A percentile compares a stretch with the other conserved stretches of the same genome.
phyloP scores from a whole-genome alignment of 2,888 invertebrate genomes.

The Petrophora chlorosata region DNA sequence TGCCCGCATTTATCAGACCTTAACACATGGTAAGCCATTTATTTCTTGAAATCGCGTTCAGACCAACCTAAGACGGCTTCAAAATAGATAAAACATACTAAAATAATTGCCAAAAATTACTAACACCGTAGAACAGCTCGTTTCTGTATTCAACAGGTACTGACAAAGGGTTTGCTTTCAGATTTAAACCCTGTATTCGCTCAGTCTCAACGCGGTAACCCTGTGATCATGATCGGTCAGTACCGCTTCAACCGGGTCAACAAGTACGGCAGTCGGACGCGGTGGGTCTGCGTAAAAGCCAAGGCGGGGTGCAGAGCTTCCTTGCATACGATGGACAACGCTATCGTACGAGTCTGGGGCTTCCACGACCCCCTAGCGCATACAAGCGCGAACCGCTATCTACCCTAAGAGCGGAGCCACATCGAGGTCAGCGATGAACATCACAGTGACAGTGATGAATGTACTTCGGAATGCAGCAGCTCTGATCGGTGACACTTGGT shows the following conservation, averaged over 20 bases:
- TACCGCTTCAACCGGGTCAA: constrained; percentile 78
- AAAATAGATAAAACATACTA: too few species aligned
- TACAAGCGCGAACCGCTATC: constrained; percentile 74
- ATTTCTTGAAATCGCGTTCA: too few species aligned
- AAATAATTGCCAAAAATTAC: too few species aligned
- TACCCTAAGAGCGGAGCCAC: constrained; percentile 24
- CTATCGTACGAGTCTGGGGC: constrained; percentile 77
- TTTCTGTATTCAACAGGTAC: constrained; percentile 25
- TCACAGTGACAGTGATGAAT: not conserved
- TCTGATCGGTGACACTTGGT: not conserved
- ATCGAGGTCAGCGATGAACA: not conserved
- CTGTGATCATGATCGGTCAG: constrained; percentile 78
- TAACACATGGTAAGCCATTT: too few species aligned
- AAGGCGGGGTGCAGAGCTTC: constrained; percentile 77
- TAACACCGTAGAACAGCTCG: too few species aligned
- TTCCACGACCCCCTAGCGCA: constrained; percentile 75
- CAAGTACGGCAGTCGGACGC: constrained; percentile 70
- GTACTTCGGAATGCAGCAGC: too few species aligned
- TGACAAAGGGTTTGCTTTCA: constrained; percentile 47
- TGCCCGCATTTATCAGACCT: too few species aligned
- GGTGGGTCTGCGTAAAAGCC: constrained; percentile 79
- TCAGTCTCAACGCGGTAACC: constrained; percentile 75
- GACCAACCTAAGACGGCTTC: too few species aligned
- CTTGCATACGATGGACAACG: constrained; percentile 75
- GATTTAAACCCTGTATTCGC: constrained; percentile 77